These are phyloP conservation scores for Sipha flava DNA, from an alignment of 1,140 invertebrate species.

Conservation along the genomic window DNA sequence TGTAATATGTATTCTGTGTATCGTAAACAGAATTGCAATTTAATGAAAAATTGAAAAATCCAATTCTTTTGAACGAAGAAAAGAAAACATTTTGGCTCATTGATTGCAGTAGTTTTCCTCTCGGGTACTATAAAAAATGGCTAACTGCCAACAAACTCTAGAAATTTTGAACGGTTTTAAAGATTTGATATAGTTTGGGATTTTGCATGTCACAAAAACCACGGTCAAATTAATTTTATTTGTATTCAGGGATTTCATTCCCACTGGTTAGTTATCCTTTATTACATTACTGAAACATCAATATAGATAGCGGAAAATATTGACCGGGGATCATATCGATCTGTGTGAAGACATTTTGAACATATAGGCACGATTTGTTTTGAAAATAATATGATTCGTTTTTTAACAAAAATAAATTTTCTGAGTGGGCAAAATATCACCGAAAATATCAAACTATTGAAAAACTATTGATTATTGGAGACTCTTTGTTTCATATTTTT, in stretches of 20 bases:
- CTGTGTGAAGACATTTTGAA: too few species aligned
- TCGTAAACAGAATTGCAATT: background rate
- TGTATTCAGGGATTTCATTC: background rate
- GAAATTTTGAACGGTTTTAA: background rate
- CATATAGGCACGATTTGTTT: too few species aligned
- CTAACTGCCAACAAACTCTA: background rate
- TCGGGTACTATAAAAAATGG: background rate
- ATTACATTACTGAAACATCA: too few species aligned
- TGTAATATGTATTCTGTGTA: background rate
- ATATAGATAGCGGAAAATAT: too few species aligned
- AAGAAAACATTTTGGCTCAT: background rate
- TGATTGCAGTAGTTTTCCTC: background rate
- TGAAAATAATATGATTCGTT: too few species aligned
- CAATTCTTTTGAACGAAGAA: background rate
- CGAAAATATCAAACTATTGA: too few species aligned
- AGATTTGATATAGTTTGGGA: background rate
- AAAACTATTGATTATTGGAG: too few species aligned
- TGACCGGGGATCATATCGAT: too few species aligned
- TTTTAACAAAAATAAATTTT: too few species aligned
- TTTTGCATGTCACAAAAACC: background rate
- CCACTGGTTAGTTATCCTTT: too few species aligned
- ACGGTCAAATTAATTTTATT: background rate
- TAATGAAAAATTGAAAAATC: background rate
- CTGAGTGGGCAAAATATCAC: too few species aligned
- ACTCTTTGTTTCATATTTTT: too few species aligned